A percentile compares a stretch with the other conserved stretches of the same genome.
phyloP scores from a whole-genome alignment of 1,140 invertebrate species.

The Brachionus paranguensis region DNA sequence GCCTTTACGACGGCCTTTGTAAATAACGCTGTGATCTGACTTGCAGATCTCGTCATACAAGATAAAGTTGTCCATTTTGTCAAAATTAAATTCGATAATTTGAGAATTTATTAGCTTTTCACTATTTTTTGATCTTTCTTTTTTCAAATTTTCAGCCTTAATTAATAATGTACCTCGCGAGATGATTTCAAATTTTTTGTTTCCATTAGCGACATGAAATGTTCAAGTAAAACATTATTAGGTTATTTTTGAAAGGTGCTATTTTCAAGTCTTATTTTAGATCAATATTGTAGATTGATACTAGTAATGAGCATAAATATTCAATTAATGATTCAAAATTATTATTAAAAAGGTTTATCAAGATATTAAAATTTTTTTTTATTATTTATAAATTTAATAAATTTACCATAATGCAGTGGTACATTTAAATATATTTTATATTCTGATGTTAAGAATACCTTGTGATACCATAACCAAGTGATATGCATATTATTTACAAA shows the following conservation, averaged over 20 bases:
- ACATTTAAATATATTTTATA: too few relatives aligned
- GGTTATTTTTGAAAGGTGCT: neutral
- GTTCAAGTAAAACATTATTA: neutral
- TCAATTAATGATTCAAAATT: too few relatives aligned
- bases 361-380: too few relatives aligned
- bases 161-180: neutral
- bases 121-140: neutral
- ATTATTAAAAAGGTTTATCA: too few relatives aligned
- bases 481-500: too few relatives aligned
- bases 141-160: neutral
- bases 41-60: conserved; percentile 54
- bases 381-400: too few relatives aligned
- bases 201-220: neutral
- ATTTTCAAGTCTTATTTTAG: neutral
- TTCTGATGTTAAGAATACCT: too few relatives aligned
- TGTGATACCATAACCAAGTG: too few relatives aligned
- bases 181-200: neutral
- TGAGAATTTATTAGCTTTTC: neutral
- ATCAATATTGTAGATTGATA: too few relatives aligned
- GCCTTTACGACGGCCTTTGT: conserved; percentile 55
- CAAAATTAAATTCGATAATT: neutral
- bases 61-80: conserved; percentile 53
- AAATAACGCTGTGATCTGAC: conserved; percentile 50
- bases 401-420: too few relatives aligned
- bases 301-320: too few relatives aligned